phyloP scores from a whole-genome alignment of 2,888 invertebrate species.

The Limnephilus marmoratus region DNA sequence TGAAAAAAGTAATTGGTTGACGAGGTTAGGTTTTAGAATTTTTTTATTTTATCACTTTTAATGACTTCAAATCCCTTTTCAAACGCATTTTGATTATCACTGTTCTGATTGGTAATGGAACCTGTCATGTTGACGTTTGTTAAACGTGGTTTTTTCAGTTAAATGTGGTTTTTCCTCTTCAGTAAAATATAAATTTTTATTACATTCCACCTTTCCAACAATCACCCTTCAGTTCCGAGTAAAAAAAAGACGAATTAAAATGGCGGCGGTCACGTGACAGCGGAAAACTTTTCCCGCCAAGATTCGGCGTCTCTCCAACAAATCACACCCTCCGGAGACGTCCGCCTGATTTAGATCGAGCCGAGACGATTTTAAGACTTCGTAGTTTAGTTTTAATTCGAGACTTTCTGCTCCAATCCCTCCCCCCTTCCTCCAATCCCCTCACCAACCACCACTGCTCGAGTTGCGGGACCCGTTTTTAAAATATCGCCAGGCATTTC shows the following conservation, averaged over 20 bases:
- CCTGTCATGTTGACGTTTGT: neutral
- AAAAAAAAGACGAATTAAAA: conserved; percentile 52
- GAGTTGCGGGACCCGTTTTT: neutral
- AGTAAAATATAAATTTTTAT: neutral
- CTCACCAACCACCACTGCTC: too few species aligned
- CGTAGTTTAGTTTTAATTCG: neutral
- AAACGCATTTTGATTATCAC: too few species aligned
- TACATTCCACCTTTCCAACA: neutral
- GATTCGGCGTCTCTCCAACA: conserved; percentile 40
- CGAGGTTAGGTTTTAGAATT: too few species aligned
- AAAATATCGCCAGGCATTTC: neutral
- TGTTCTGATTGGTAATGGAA: too few species aligned
- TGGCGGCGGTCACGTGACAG: conserved; percentile 50
- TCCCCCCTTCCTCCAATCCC: too few species aligned
- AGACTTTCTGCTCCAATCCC: neutral
- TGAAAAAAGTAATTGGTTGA: too few species aligned
- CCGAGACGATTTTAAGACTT: conserved; percentile 36
- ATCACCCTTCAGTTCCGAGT: neutral
- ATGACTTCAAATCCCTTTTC: too few species aligned
- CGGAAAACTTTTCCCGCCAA: conserved; percentile 49
- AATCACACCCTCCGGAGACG: conserved; percentile 47
- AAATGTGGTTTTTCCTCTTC: neutral
- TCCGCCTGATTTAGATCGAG: conserved; percentile 41
- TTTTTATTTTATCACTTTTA: too few species aligned
- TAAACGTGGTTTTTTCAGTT: neutral